Base-by-base conservation (phyloP, 2,888 invertebrate species). In the Acrobasis consociella region DNA sequence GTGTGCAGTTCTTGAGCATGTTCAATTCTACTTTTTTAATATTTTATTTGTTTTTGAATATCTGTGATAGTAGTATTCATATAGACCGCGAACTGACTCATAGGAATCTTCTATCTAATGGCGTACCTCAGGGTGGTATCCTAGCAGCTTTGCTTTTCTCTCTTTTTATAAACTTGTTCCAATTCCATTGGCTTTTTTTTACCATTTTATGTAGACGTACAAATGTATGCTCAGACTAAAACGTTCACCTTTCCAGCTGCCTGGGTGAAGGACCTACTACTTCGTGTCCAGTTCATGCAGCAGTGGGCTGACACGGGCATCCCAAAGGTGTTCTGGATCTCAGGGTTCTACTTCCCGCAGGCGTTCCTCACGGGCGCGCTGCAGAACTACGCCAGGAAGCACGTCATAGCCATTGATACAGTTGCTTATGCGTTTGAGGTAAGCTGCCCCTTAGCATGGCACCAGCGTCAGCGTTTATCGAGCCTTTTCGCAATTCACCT, bases 331-430 rank as follows among this genome's bases (percentile, higher is more conserved):
- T 97, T 97, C 87, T 97, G 97, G 97, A 95, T 97, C 69, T 96
- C 97, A 0, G 97, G 97, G 0, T 96, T 97, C 85, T 97, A 95
- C 87, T 97, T 97, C 87, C 97, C 97, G 0, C 97, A 97, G 82
- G 96, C 97, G 1, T 96, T 97, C 87, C 92, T 97, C 68, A 97
- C 97, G 0, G 97, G 96, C 17, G 96, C 96, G 0, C 89, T 96
- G 75, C 97, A 97, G 89, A 97, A 97, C 87, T 97, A 94, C 82
- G 97, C 97, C 3, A 92, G 97, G 70, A 96, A 95, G 78, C 94
- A 96, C 75, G 91, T 95, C 37, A 93, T 96, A 7, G 96, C 97
- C 5, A 97, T 97, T 49, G 97, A 97, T 77, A 93, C 94, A 0
- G 93, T 95, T 5, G 87, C 91, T 8, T 96, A 95, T 74, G 81